phyloP scores from a whole-genome alignment of 1,140 invertebrate genomes.

The Cotesia vestalis region DNA sequence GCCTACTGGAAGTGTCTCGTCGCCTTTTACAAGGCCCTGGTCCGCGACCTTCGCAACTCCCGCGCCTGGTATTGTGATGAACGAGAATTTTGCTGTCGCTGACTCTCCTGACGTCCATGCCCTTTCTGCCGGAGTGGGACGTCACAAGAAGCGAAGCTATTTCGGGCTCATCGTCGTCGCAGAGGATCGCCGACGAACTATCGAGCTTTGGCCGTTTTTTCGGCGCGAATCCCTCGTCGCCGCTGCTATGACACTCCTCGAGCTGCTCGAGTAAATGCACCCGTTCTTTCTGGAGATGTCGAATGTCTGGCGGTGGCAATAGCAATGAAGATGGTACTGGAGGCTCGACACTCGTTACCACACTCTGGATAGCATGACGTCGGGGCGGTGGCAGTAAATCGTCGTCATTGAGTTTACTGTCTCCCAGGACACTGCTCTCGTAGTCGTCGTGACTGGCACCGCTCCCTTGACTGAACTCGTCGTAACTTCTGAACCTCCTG shows the following conservation, averaged over 20 bases:
- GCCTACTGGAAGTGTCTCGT: constrained; percentile 57
- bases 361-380: constrained; percentile 57
- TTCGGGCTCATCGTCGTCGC: constrained; percentile 65
- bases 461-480: constrained; percentile 74
- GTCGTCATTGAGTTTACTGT: constrained; percentile 56
- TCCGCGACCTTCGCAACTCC: constrained; percentile 64
- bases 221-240: constrained; percentile 73
- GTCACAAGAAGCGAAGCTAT: constrained; percentile 63
- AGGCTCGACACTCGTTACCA: constrained; percentile 54
- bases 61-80: constrained; percentile 63
- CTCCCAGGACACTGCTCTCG: constrained; percentile 54
- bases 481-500: constrained; percentile 70
- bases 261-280: constrained; percentile 76
- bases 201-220: constrained; percentile 74
- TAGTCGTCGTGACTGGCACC: constrained; percentile 72
- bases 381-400: constrained; percentile 52
- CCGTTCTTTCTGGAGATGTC: constrained; percentile 76
- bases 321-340: constrained; percentile 54
- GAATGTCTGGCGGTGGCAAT: constrained; percentile 69
- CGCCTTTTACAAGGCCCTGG: constrained; percentile 63
- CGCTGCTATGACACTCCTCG: constrained; percentile 77
- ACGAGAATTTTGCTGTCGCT: constrained; percentile 65
- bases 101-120: constrained; percentile 67
- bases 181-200: constrained; percentile 58
- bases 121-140: constrained; percentile 63